Percentiles rank a stretch among this genome's conserved stretches.
Evolutionary conservation across 2,113 vertebrate genomes (phyloP).

Genomic region (Turnix velox): DNA sequence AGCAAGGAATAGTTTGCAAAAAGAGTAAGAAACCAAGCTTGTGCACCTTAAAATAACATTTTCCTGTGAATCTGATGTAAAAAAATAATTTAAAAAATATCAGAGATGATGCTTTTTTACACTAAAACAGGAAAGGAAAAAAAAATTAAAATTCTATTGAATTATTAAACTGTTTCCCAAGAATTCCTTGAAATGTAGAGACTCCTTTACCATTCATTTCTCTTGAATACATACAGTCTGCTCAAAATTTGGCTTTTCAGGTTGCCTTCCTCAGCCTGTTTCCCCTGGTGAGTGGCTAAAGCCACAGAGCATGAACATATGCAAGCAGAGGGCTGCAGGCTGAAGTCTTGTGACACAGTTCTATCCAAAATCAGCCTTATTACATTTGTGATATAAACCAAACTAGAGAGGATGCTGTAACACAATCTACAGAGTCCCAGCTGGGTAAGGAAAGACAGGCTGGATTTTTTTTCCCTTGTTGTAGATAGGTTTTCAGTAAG

Average conservation of each 20-base stretch:
- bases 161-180: neutral
- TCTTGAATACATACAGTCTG: neutral
- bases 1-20: neutral
- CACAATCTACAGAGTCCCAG: neutral
- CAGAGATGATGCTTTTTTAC: neutral
- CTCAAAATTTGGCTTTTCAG: neutral
- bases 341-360: neutral
- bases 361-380: neutral
- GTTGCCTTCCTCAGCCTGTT: neutral
- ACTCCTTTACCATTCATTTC: neutral
- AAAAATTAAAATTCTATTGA: neutral
- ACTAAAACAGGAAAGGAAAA: neutral
- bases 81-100: neutral
- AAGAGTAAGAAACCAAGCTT: neutral
- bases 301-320: neutral
- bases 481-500: neutral
- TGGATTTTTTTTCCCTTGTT: neutral
- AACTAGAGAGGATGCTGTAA: neutral
- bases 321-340: neutral
- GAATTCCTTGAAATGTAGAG: neutral
- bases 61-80: neutral
- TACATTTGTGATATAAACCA: neutral
- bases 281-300: neutral
- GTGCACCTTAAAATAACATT: neutral
- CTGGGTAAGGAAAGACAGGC: neutral